phyloP scores from a whole-genome alignment of 2,888 invertebrate genomes.

The Lasioglossum marginatum region DNA sequence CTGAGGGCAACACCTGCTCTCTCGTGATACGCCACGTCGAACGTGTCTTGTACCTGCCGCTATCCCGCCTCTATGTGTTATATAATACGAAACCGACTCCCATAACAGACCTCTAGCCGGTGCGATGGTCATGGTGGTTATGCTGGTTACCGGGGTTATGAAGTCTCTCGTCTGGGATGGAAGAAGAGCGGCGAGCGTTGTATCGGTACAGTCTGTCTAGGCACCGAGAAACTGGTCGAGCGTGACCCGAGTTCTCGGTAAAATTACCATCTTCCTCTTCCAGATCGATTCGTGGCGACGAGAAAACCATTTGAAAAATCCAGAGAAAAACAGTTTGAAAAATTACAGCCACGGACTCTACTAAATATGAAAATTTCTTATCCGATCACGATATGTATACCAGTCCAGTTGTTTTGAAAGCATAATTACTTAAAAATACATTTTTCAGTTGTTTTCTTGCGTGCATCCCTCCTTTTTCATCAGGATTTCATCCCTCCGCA shows the following conservation, averaged over 20 bases:
- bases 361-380: not conserved
- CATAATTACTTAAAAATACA: too few species aligned
- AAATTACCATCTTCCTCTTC: conserved; percentile 41
- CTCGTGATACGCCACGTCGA: conserved; percentile 69
- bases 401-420: too few species aligned
- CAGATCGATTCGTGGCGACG: not conserved
- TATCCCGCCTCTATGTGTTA: conserved; percentile 61
- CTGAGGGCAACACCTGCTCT: conserved; percentile 73
- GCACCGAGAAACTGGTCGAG: conserved; percentile 38
- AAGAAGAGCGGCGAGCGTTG: conserved; percentile 65
- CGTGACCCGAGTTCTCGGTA: conserved; percentile 39
- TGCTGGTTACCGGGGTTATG: conserved; percentile 71
- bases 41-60: conserved; percentile 43
- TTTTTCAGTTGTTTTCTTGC: too few species aligned
- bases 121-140: conserved; percentile 64
- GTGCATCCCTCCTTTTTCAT: too few species aligned
- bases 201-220: conserved; percentile 61
- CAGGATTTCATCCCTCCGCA: too few species aligned
- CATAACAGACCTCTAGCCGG: conserved; percentile 42
- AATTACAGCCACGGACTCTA: not conserved
- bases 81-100: conserved; percentile 65
- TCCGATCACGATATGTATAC: too few species aligned
- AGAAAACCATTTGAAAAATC: conserved; percentile 9
- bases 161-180: conserved; percentile 66
- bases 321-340: not conserved